Base-by-base conservation (phyloP, 2,888 invertebrate genomes). In the Dione juno region DNA sequence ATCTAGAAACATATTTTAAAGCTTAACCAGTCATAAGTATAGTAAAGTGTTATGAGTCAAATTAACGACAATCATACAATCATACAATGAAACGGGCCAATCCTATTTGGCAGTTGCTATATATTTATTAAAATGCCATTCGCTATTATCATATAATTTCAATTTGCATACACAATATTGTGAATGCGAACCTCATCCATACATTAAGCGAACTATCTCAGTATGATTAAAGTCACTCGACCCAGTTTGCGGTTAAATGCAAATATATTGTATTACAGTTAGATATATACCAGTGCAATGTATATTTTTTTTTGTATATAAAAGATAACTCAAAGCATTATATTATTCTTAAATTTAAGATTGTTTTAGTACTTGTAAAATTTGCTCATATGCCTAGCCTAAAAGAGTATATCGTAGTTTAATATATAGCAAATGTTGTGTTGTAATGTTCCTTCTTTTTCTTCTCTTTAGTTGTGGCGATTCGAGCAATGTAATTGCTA, bases 131-230 rank as follows among this genome's bases (percentile, higher is more conserved):
- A 74, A 75, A 75, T 72, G 71, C 68, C 69, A 72, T 74, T 66
- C 59, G 53, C 73, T 58, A 77, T 75, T 76, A 76, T 72, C 75
- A 77, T 77, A 76, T 76, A 74, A 76, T 77, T 75, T 74, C 70
- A 68, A 77, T 78, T 78, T 73, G 76, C 76, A 78, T 78, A 74
- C 68, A 74, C 71, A 69, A 67, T 70, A 64, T 59, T 58, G 48
- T 61, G 71, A 71, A 69, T 61, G 69, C 72, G 59, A 54, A 53
- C 57, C 64, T 69, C 71, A 58, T 71, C 52, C 61, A 73, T 64
- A 66, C 70, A 73, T 71, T 61, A 73, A 58, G 52, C 65, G 66
- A 59, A 64, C 63, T 71, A 58, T 68, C 65, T 72, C 71, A 70
- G 69, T 74, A 74, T 72, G 71, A 76, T 77, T 75, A 73, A 73